phyloP scores from a whole-genome alignment of 2,113 vertebrate species.

The Cyprinodon tularosa region DNA sequence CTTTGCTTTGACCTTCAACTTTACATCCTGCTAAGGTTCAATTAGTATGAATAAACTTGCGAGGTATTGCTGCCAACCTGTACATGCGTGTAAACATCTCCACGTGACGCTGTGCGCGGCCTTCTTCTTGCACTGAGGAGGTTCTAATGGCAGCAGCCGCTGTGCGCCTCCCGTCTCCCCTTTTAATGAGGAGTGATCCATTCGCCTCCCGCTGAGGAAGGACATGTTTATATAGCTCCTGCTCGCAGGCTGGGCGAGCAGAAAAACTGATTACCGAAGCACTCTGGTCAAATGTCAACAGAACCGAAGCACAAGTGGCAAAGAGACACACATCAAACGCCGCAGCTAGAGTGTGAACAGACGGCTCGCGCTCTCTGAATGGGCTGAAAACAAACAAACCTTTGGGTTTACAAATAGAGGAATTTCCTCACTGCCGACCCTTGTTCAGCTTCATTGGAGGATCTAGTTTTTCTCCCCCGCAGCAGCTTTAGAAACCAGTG shows the following conservation, averaged over 20 bases:
- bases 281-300: constrained; percentile 78
- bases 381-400: constrained; percentile 71
- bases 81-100: background rate
- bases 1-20: no score
- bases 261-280: constrained; percentile 76
- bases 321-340: constrained; percentile 70
- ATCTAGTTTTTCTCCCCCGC: constrained; percentile 37
- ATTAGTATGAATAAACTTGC: no score
- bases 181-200: constrained; percentile 75
- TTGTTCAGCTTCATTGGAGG: constrained; percentile 32
- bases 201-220: constrained; percentile 70
- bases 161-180: constrained; percentile 38
- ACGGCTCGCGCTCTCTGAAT: constrained; percentile 56
- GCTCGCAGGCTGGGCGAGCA: constrained; percentile 68
- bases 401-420: constrained; percentile 70
- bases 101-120: background rate
- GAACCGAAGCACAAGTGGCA: constrained; percentile 56
- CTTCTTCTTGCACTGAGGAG: constrained; percentile 37
- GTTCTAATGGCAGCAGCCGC: constrained; percentile 38
- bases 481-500: constrained; percentile 24
- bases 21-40: no score
- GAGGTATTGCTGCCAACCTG: background rate
- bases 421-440: constrained; percentile 64
- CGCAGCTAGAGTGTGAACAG: constrained; percentile 63
- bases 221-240: constrained; percentile 78